Base-by-base conservation (phyloP, 2,888 invertebrate species). In the Nomada lathburiana region DNA sequence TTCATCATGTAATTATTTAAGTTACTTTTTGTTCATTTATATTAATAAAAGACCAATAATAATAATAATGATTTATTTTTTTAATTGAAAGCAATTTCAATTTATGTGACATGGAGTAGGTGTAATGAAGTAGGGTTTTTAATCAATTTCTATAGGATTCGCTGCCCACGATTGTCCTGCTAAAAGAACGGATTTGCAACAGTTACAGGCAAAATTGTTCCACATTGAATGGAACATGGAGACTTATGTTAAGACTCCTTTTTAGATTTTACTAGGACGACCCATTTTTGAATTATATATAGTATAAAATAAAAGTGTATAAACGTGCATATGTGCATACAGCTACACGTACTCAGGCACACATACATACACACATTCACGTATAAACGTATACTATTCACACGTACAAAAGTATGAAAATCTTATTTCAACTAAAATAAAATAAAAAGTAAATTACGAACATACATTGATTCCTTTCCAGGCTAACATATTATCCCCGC, bases 381-480 rank as follows among this genome's bases (percentile, higher is more conserved):
- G 29, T 75, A 86, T 75, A 82, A 64, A 80, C 73, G 69, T 76
- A 72, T 76, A 80, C 59, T 75, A 78, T 53, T 78, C 75, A 78
- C 65, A 71, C 80, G 59, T 78, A 81, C 79, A 79, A 67, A 76
- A 81, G 50, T 82, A 85, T 82, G 69, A 80, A 79, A 86, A 80
- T 85, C 88, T 85, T 89, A 89, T 89, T 89, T 89, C 86, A 88
- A 89, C 69, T 85, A 86, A 85, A 89, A 85, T 70, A 67, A 72
- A 64, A 64, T 86, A 89, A 86, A 88, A 80, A 82, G 64, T 76
- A 86, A 79, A 82, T 50, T 78, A 76, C 72, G 76, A 73, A 36
- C 74, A 55, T 69, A 73, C 47, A 50, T 47, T 60, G 11, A 9
- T 16, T 23, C n/a, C 68, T 72, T 74, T 71, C 59, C 52, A 26